Base-by-base conservation (phyloP, 2,797 vertebrate species). In the Lepidocolaptes lacrymiger region DNA sequence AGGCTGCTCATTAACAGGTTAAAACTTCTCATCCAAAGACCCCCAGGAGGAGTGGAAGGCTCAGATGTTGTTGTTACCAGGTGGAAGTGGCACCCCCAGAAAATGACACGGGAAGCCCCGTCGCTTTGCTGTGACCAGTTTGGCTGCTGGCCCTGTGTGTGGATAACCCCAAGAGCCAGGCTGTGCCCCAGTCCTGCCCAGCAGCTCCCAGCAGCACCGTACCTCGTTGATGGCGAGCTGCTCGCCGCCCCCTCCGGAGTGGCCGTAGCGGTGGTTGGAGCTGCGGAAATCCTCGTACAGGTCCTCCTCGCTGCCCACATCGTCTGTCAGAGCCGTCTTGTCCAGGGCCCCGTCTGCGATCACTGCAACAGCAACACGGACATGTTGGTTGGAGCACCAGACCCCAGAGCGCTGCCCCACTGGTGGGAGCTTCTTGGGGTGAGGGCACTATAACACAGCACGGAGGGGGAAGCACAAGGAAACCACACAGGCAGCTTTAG, bases 241-340 rank as follows among this genome's bases (percentile, higher is more conserved):
- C 76, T 98, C 98, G 13, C 97, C 98, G 0, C 98, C 98, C 68
- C 98, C 98, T 19, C 98, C 98, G 0, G 98, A 94, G 68, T 99
- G 98, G 51, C 98, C 98, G 5, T 98, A 99, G 63, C 98, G 98
- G 95, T 99, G 98, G 69, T 95, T 97, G 36, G 98, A 98, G 93
- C 98, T 95, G 41, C 98, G 98, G 88, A 98, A 98, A 8, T 99
- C 99, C 73, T 99, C 98, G 5, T 99, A 99, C 58, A 99, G 97
- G 62, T 99, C 98, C 76, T 99, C 99, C 86, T 99, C 98, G 1
- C 98, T 99, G 19, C 98, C 98, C 52, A 97, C 97, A 48, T 99
- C 98, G 0, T 99, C 98, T 1, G 97, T 86, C 8, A 97, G 92
- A 28, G 97, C 96, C 2, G 93, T 91, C 58, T 98, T 98, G 49